Conservation (phyloP, 2,797 vertebrate genomes). For the Pantherophis vulpinus region DNA sequence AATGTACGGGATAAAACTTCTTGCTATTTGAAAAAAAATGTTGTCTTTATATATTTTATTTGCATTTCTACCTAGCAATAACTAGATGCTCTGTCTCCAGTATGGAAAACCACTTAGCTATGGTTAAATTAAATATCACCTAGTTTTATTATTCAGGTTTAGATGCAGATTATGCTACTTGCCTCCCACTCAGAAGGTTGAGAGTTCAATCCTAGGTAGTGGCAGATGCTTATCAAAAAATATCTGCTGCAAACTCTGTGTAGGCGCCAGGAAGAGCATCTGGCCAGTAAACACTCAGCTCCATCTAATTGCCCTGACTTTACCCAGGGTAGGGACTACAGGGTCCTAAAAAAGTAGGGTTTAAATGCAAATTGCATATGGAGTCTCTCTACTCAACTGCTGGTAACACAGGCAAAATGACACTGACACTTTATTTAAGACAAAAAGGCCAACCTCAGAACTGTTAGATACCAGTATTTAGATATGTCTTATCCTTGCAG, state of each 20-base stretch:
- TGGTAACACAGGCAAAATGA: not conserved
- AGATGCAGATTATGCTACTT: not conserved
- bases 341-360: not conserved
- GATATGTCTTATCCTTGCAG: not conserved
- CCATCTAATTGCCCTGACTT: not conserved
- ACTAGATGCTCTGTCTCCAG: not conserved
- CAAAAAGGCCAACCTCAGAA: not conserved
- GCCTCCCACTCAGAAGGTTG: not conserved
- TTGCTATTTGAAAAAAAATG: not conserved
- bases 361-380: not conserved
- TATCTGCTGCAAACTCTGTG: not conserved
- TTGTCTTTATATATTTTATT: not conserved
- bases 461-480: not conserved
- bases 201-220: not conserved
- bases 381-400: not conserved
- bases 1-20: not conserved
- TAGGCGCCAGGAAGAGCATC: not conserved
- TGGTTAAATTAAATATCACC: not conserved
- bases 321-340: not conserved
- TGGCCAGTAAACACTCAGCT: not conserved
- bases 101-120: not conserved
- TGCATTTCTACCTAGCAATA: not conserved
- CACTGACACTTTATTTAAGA: not conserved
- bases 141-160: not conserved
- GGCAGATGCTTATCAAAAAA: not conserved